Evolutionary conservation across 2,113 vertebrate genomes (phyloP).

Genomic region (Campylomormyrus numenius): DNA sequence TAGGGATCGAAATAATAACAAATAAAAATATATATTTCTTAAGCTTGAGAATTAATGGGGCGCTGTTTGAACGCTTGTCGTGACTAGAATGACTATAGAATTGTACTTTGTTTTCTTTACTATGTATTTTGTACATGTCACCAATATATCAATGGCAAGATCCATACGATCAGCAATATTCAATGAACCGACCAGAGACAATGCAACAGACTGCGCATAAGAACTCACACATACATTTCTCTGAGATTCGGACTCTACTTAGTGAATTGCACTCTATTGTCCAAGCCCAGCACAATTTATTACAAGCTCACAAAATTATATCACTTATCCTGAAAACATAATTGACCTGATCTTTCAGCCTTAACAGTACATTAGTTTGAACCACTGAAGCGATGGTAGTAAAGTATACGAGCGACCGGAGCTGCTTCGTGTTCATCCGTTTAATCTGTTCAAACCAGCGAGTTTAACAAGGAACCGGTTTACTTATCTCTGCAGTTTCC

Average conservation of each 20-base stretch:
- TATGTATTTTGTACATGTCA: neutral
- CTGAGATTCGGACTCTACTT: neutral
- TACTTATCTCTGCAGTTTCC: neutral
- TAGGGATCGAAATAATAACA: neutral
- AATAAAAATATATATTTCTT: neutral
- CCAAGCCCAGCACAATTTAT: neutral
- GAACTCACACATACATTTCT: neutral
- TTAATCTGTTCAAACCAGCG: neutral
- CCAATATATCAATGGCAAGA: neutral
- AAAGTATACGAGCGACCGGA: neutral
- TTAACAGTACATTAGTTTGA: neutral
- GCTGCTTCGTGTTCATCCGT: neutral
- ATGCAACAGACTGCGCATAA: neutral
- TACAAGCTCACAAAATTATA: neutral
- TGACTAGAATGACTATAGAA: neutral
- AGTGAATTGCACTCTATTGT: neutral
- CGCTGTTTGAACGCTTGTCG: neutral
- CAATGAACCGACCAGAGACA: neutral
- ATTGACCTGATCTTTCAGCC: neutral
- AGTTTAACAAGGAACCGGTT: neutral
- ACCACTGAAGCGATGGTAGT: neutral
- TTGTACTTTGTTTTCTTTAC: neutral
- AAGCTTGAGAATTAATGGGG: neutral
- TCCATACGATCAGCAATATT: neutral
- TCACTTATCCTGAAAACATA: neutral